phyloP scores from a whole-genome alignment of 2,797 vertebrate genomes.

The Mormyrops attenuatus region DNA sequence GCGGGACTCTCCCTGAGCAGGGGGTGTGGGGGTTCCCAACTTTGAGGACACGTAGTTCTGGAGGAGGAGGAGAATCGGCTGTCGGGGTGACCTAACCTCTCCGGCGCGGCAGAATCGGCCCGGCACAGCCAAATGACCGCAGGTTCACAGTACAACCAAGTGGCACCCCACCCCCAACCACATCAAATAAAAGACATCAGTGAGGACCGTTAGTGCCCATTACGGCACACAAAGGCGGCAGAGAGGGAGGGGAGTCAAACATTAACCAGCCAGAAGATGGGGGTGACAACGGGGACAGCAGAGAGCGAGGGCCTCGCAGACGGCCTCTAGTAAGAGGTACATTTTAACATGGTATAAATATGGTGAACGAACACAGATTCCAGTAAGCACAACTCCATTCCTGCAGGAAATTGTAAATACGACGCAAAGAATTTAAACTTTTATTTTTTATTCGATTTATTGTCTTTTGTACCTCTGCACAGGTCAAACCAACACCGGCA shows the following conservation, averaged over 20 bases:
- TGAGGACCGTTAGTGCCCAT: neutral
- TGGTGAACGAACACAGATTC: neutral
- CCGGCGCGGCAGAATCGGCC: neutral
- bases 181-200: slow-evolving; percentile 8
- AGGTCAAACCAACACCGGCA: neutral
- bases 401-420: neutral
- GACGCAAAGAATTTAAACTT: neutral
- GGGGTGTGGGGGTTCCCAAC: neutral
- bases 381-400: neutral
- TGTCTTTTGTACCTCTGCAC: neutral
- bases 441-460: neutral
- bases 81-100: neutral
- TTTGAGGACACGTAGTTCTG: neutral
- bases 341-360: neutral
- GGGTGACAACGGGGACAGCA: neutral
- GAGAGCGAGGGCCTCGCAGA: neutral
- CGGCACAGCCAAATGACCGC: neutral
- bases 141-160: neutral
- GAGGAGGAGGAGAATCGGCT: neutral
- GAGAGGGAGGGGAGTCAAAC: neutral
- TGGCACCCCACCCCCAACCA: neutral
- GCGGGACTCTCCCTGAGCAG: neutral
- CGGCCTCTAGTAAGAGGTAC: neutral
- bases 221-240: neutral
- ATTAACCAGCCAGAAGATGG: neutral